A percentile compares a stretch with the other conserved stretches of the same genome.
Evolutionary conservation across 2,888 invertebrate genomes (phyloP).

Genomic region (Druceiella hillmani): DNA sequence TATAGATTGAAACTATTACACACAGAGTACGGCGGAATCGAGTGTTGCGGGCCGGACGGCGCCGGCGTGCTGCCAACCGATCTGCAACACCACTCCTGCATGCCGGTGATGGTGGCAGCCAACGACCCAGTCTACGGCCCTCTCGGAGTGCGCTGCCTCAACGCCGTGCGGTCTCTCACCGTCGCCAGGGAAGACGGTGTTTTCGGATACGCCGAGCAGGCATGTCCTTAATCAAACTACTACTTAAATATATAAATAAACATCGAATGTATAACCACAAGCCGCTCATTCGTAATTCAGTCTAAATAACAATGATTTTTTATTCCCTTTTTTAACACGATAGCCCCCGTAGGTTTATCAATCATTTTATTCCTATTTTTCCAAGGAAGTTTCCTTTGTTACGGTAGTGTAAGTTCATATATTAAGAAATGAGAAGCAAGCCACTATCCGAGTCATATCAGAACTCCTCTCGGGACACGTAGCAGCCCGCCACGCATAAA

Average conservation of each 20-base stretch:
- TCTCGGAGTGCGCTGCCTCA: slow-evolving; percentile 50
- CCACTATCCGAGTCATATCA: too few species aligned
- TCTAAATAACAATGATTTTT: background rate
- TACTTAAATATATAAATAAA: too few species aligned
- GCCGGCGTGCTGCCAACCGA: slow-evolving; percentile 38
- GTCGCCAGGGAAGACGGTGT: slow-evolving; percentile 51
- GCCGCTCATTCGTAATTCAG: too few species aligned
- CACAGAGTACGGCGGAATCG: slow-evolving; percentile 48
- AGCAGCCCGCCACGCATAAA: too few species aligned
- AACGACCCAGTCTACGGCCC: slow-evolving; percentile 49
- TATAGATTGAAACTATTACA: too few species aligned
- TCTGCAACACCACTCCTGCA: slow-evolving; percentile 53
- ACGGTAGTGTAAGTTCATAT: too few species aligned
- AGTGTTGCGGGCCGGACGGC: slow-evolving; percentile 47
- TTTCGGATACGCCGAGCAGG: slow-evolving; percentile 55
- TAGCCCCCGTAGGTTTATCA: too few species aligned
- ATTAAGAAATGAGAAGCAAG: too few species aligned
- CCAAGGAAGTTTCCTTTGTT: too few species aligned
- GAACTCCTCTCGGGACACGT: too few species aligned
- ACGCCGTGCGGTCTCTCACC: slow-evolving; percentile 55
- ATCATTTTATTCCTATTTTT: too few species aligned
- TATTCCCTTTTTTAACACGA: slow-evolving; percentile 6
- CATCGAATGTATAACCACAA: too few species aligned
- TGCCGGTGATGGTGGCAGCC: slow-evolving; percentile 52
- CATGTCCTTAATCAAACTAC: slow-evolving; percentile 25